Evolutionary conservation across 2,888 invertebrate genomes (phyloP).

Genomic region (Thymelicus acteon): DNA sequence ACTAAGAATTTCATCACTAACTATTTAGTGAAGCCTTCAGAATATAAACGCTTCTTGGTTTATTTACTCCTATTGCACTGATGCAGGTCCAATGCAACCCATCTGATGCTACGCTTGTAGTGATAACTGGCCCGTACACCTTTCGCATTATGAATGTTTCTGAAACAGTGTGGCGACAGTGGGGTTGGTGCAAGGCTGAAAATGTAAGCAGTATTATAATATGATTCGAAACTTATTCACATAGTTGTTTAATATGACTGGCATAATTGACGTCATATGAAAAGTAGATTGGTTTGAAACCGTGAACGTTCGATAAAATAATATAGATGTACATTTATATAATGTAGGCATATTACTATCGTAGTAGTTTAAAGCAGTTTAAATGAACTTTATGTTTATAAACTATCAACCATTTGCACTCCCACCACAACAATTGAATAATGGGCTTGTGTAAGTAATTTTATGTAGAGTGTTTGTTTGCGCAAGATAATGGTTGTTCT

Average conservation of each 20-base stretch:
- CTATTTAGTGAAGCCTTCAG: no score
- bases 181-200: constrained; percentile 93
- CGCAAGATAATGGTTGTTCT: not conserved
- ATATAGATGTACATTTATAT: constrained; percentile 1
- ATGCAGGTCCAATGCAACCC: constrained; percentile 91
- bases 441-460: constrained; percentile 7
- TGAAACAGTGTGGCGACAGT: constrained; percentile 92
- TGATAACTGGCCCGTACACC: constrained; percentile 86
- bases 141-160: constrained; percentile 91
- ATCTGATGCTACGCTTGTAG: constrained; percentile 89
- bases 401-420: not conserved
- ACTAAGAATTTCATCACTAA: no score
- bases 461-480: not conserved
- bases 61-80: no score
- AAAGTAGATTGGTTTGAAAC: not conserved
- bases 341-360: not conserved
- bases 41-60: no score
- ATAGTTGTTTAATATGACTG: constrained; percentile 1
- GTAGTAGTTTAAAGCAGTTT: not conserved
- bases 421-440: constrained; percentile 10
- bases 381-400: constrained; percentile 4
- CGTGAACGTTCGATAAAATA: not conserved
- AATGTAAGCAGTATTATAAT: constrained; percentile 63
- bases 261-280: constrained; percentile 12
- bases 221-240: not conserved